Evolutionary conservation across 2,888 invertebrate species (phyloP).

Genomic region (Caenorhabditis panamensis): DNA sequence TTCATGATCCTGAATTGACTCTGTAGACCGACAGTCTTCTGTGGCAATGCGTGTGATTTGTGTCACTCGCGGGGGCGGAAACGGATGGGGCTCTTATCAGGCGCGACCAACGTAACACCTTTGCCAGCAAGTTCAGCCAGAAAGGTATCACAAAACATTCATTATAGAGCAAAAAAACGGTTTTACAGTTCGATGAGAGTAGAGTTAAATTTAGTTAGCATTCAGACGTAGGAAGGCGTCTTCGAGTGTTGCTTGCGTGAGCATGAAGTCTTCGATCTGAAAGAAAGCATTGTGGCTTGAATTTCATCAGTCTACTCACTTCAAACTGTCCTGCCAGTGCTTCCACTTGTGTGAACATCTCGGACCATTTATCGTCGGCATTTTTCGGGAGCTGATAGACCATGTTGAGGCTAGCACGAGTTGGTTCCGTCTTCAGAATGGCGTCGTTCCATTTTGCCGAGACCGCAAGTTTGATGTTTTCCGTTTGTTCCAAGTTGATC

Average conservation of each 20-base stretch:
- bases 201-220: no score
- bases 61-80: no score
- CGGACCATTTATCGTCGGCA: slow-evolving; percentile 23
- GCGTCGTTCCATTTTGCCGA: slow-evolving; percentile 18
- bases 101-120: no score
- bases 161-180: no score
- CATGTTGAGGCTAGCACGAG: slow-evolving; percentile 26
- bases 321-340: slow-evolving; percentile 6
- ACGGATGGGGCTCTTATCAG: no score
- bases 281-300: background rate
- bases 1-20: no score
- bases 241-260: slow-evolving; percentile 36
- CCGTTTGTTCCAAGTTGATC: background rate
- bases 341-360: slow-evolving; percentile 14
- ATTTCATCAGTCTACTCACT: background rate
- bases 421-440: slow-evolving; percentile 27
- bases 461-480: slow-evolving; percentile 3
- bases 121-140: no score
- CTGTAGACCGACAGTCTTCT: no score
- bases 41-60: no score
- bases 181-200: no score
- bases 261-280: slow-evolving; percentile 39
- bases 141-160: no score
- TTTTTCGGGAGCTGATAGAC: slow-evolving; percentile 42
- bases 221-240: slow-evolving; percentile 36